These are phyloP conservation scores for Maniola hyperantus DNA, from an alignment of 2,888 invertebrate species.

Conservation along the genomic window DNA sequence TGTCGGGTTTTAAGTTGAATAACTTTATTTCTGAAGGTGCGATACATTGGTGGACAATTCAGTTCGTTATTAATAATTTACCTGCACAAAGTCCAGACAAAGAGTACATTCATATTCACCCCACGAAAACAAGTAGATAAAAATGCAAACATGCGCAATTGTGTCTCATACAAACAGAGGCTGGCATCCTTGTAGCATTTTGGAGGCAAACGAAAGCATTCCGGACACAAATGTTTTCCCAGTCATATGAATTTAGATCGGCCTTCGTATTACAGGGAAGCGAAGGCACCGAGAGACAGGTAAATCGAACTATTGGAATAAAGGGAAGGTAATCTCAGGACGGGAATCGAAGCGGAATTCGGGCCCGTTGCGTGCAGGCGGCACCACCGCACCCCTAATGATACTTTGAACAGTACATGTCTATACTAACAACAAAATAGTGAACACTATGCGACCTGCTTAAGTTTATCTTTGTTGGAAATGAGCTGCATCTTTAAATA, in stretches of 20 bases:
- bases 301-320: conserved; percentile 66
- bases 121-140: conserved; percentile 80
- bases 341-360: conserved; percentile 41
- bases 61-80: conserved; percentile 53
- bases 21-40: neutral
- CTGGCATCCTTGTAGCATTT: conserved; percentile 49
- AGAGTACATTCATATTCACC: conserved; percentile 76
- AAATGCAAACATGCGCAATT: conserved; percentile 80
- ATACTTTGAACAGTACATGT: conserved; percentile 28
- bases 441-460: conserved; percentile 33
- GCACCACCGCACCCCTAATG: conserved; percentile 39
- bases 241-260: conserved; percentile 79
- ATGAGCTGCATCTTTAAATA: conserved; percentile 40
- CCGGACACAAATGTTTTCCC: conserved; percentile 74
- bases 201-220: conserved; percentile 58
- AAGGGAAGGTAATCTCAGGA: conserved; percentile 55
- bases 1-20: neutral
- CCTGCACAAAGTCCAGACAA: conserved; percentile 69
- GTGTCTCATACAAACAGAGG: conserved; percentile 73
- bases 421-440: conserved; percentile 34
- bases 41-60: conserved; percentile 9
- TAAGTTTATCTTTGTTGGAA: conserved; percentile 35
- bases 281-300: conserved; percentile 67
- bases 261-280: conserved; percentile 69
- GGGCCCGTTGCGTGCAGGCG: conserved; percentile 51